Evolutionary conservation across 2,888 invertebrate species (phyloP), one percentile per base, ranked within the genome.

Genomic region (Caenorhabditis sp.): DNA sequence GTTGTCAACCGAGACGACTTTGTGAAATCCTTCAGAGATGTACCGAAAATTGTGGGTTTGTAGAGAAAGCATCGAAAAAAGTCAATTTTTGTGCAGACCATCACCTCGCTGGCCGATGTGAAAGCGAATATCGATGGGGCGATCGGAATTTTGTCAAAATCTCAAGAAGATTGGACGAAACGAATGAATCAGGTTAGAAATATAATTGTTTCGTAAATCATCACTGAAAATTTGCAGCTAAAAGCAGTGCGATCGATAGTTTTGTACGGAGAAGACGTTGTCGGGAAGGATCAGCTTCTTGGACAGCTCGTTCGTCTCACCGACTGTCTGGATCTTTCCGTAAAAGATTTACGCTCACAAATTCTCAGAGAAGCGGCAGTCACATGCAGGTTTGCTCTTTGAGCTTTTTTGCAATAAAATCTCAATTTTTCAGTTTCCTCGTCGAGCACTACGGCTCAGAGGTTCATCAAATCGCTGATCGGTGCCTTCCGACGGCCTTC

Each of bases 311-410:
- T 55, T 2, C 50, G 55, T 2, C 61, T 77, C 6, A 43, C 55
- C n/a, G 77, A 77, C n/a, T 48, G 68, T 8, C 59, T 77, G 0
- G 71, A 77, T 6, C n/a, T 71, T 1, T 77, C 77, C 9, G 52
- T 77, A 2, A 59, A 48, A 61, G 77, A 77, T 35, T 30, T 77
- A 3, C 17, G 77, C 22, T 77, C 77, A 0, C 77, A 77, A 41
- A 58, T 77, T n/a, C 22, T 71, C 2, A 45, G 66, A 27, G 77
- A 77, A 61, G 71, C 77, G 1, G 59, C 71, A 0, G 32, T 77
- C n/a, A 77, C 77, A 1, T 76, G 76, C 41, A 62, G 55, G 50
- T 50, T 6, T 45, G 4, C 17, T 37, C n/a, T 7, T 11, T 5
- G 6, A n/a, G n/a, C 20, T 22, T 30, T 30, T 30, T n/a, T n/a